Conservation (phyloP, 2,113 vertebrate species). For the Neogobius melanostomus region DNA sequence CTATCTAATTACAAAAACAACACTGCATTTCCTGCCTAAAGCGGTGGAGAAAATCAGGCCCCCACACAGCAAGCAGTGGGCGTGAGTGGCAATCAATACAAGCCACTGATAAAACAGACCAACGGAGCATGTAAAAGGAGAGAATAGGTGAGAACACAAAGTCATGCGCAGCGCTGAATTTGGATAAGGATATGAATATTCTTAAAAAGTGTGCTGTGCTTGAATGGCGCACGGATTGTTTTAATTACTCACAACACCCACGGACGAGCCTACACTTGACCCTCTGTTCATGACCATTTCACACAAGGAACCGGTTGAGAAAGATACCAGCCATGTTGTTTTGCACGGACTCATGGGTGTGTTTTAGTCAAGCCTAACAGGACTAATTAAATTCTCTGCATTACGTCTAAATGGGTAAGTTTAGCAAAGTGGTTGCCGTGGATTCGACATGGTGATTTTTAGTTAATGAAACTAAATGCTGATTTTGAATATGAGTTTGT, state of each 20-base stretch:
- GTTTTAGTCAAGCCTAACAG: not conserved
- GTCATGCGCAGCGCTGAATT: slow-evolving; percentile 19
- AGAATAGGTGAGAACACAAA: slow-evolving; percentile 12
- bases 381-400: too few species aligned
- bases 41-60: slow-evolving; percentile 30
- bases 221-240: not conserved
- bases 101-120: slow-evolving; percentile 35
- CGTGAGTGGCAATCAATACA: slow-evolving; percentile 56
- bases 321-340: slow-evolving; percentile 39
- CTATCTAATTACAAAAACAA: slow-evolving; percentile 36
- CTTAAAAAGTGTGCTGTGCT: not conserved
- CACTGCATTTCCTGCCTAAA: slow-evolving; percentile 14
- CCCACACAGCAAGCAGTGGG: slow-evolving; percentile 41
- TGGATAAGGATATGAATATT: slow-evolving; percentile 22
- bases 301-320: slow-evolving; percentile 48
- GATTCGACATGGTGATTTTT: too few species aligned
- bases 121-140: slow-evolving; percentile 42
- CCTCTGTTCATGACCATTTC: slow-evolving; percentile 43
- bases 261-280: slow-evolving; percentile 38
- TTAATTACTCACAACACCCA: slow-evolving; percentile 18
- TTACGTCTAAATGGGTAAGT: too few species aligned
- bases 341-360: not conserved
- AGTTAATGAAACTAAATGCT: too few species aligned
- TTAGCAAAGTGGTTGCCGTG: too few species aligned
- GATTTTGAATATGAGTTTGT: too few species aligned